These are phyloP conservation scores for Fundulus diaphanus DNA, from an alignment of 2,797 vertebrate species.

Conservation along the genomic window DNA sequence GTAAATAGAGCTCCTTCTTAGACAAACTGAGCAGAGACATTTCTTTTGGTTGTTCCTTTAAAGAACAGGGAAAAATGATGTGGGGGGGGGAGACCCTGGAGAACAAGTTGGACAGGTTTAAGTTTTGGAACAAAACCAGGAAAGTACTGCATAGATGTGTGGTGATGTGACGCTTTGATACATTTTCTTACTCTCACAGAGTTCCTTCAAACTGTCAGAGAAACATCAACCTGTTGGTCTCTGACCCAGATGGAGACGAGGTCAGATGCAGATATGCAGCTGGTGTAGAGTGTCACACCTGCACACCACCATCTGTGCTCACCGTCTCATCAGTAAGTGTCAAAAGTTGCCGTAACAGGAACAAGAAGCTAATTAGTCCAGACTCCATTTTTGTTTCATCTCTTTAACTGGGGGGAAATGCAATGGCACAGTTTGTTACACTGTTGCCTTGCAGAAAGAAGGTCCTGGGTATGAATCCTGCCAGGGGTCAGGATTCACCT, in stretches of 20 bases:
- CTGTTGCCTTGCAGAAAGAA: too few relatives aligned
- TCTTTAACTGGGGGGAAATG: too few relatives aligned
- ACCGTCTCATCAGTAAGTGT: constrained; percentile 25
- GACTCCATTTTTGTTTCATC: background rate
- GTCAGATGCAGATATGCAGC: constrained; percentile 44
- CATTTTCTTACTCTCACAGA: constrained; percentile 8
- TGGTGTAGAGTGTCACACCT: background rate
- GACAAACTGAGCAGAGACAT: background rate
- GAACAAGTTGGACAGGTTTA: background rate
- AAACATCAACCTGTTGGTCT: constrained; percentile 33
- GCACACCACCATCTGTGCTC: constrained; percentile 29
- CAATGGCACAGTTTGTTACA: too few relatives aligned
- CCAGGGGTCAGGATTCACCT: too few relatives aligned
- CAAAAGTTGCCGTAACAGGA: background rate
- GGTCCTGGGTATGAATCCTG: too few relatives aligned
- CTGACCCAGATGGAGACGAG: constrained; percentile 44
- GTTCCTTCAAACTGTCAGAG: constrained; percentile 52
- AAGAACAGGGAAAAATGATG: background rate
- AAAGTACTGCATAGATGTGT: background rate
- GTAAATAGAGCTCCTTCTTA: background rate
- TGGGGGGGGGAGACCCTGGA: background rate
- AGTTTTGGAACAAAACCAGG: background rate
- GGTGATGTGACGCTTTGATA: rapidly evolving
- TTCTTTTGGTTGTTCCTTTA: background rate
- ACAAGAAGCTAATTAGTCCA: background rate